Base-by-base conservation (phyloP, 2,888 invertebrate species). In the Eristalis pertinax region DNA sequence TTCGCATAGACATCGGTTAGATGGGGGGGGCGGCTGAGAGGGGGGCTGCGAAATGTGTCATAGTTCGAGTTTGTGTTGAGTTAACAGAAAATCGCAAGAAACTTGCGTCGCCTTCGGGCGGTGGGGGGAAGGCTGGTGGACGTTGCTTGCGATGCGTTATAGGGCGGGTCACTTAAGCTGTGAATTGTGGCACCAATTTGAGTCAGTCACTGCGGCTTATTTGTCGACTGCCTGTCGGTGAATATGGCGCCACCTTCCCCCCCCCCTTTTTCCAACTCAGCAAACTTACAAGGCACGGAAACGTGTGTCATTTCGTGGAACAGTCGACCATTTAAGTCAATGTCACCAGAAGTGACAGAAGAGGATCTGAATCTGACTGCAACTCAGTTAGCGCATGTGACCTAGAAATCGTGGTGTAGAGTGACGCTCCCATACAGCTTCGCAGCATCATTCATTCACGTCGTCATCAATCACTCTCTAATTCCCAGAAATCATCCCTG, bases 11-110 rank as follows among this genome's bases (percentile, higher is more conserved):
- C 74, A 70, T 65, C 15, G 83, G 62, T 63, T 79, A 38, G 13
- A 13, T 5, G 32, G 29, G 29, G 29, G 4, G 29, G 38, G 26
- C 26, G 4, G 26, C 26, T 4, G 26, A 26, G 26, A 24, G 50
- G 67, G 64, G 60, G 11, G n/a, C 69, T 24, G 35, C 70, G 64
- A 78, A 86, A 86, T 86, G 83, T 83, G 83, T 83, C 86, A 86
- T 41, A 74, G 77, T 75, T 86, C 69, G 41, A 62, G 83, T 77
- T 83, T 86, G 63, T 75, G 83, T 70, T 83, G 83, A 83, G 78
- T 83, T 77, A 83, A 78, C 83, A 83, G 63, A 75, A 83, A 75
- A 76, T 85, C 75, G 60, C 63, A 76, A 81, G 72, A 65, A 56
- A 83, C 62, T 70, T 65, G 58, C 56, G 73, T 19, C 64, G 2